Evolutionary conservation across 2,113 vertebrate species (phyloP), one percentile per base, ranked within the genome.

Genomic region (Equus przewalskii): DNA sequence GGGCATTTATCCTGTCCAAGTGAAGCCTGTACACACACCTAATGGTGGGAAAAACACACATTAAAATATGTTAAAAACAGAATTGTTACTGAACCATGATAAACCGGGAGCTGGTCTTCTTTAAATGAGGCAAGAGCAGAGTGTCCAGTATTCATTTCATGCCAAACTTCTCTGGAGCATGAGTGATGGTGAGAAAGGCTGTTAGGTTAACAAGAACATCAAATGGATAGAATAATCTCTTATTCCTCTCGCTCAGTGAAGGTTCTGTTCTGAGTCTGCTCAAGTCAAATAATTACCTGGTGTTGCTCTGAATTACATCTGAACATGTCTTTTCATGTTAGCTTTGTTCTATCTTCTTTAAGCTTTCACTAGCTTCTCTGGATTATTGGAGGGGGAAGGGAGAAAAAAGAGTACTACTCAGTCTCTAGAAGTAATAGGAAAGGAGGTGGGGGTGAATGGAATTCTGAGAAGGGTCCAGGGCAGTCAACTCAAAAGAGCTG

Each of bases 321-420:
- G 46, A 81, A 87, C 46, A 21, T 69, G 65, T 51, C 72, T 93
- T 91, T 88, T 95, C 81, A 69, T 58, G 76, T 56, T 81, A 89
- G 41, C 56, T 95, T 88, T 85, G n/a, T 54, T 44, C 10, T 54
- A 22, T 75, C 64, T 83, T 69, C 26, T 96, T 73, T 89, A 44
- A 69, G 41, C 46, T 93, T 85, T 83, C 62, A 72, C 26, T 70
- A 83, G 46, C 24, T 80, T 89, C 89, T 86, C 28, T 90, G 73
- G 62, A 30, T 82, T 96, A 87, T 85, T 64, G 69, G 11, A 56
- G 18, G 36, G 18, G 19, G 6, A 86, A 16, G 54, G 11, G 62
- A 16, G 26, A 92, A 64, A 60, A 72, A 16, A 78, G 24, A 19
- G 9, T 12, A 46, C 33, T 44, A 36, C 18, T 36, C 69, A 44